Evolutionary conservation across 2,797 vertebrate genomes (phyloP).

Genomic region (Carduelis carduelis): DNA sequence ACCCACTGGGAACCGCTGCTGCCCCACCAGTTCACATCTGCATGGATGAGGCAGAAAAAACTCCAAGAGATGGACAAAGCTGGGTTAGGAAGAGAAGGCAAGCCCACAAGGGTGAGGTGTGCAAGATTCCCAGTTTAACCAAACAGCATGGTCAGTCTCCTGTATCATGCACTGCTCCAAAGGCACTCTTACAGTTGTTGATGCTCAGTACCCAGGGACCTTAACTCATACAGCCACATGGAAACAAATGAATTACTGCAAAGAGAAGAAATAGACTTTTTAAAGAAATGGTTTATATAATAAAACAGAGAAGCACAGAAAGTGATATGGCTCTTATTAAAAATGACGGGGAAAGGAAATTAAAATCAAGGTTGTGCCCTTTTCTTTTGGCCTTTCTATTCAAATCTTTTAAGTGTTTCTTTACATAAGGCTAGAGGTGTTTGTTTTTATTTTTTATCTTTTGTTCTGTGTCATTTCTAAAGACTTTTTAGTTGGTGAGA

Average conservation of each 20-base stretch:
- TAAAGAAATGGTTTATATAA: not conserved
- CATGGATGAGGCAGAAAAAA: not conserved
- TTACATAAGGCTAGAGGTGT: not conserved
- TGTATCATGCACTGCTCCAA: not conserved
- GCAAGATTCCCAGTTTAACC: not conserved
- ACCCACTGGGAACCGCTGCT: accelerated
- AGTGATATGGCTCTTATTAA: not conserved
- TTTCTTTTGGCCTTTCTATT: not conserved
- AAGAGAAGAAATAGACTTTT: not conserved
- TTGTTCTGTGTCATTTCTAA: not conserved
- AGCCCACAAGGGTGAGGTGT: not conserved
- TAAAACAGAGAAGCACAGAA: not conserved
- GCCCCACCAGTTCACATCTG: not conserved
- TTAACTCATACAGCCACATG: not conserved
- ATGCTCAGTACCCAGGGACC: not conserved
- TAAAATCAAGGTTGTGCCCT: not conserved
- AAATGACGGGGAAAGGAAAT: not conserved
- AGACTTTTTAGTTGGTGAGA: not conserved
- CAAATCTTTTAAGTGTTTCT: not conserved
- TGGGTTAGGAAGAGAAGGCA: not conserved
- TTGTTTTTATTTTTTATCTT: not conserved
- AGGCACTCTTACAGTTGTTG: not conserved
- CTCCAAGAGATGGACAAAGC: accelerated
- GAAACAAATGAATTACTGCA: not conserved
- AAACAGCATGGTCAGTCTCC: accelerated